Evolutionary conservation across 2,888 invertebrate species (phyloP).

Genomic region (Baccha elongata): DNA sequence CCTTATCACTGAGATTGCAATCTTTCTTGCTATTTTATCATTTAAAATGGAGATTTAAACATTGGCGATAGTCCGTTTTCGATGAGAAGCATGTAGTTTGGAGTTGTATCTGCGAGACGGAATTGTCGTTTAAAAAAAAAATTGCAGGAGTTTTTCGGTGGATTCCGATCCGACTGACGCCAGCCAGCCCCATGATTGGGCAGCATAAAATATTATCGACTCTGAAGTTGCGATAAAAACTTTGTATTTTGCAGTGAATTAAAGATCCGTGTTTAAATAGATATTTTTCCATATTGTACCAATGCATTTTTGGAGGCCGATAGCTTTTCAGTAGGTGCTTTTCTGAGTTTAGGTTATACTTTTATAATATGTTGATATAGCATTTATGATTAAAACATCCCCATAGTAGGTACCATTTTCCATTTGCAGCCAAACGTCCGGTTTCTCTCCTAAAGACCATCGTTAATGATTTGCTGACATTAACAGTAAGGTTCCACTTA

Average conservation of each 20-base stretch:
- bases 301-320: too few relatives aligned
- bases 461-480: not conserved
- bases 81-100: too few relatives aligned
- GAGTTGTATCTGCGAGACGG: not conserved
- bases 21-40: too few relatives aligned
- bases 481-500: not conserved
- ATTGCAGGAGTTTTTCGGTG: not conserved
- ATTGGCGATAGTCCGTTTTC: too few relatives aligned
- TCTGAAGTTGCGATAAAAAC: not conserved
- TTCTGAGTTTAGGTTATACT: not conserved
- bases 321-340: too few relatives aligned
- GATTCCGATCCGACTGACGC: not conserved
- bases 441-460: not conserved
- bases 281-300: too few relatives aligned
- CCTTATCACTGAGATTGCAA: too few relatives aligned
- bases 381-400: not conserved
- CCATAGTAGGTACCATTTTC: not conserved
- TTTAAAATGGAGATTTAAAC: too few relatives aligned
- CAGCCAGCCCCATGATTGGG: too few relatives aligned
- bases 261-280: too few relatives aligned
- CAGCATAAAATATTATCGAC: not conserved
- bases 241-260: not conserved
- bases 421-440: not conserved
- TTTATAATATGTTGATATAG: too few relatives aligned
- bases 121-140: conserved; percentile 11